phyloP scores from a whole-genome alignment of 1,140 invertebrate species.

The Drusus annulatus region DNA sequence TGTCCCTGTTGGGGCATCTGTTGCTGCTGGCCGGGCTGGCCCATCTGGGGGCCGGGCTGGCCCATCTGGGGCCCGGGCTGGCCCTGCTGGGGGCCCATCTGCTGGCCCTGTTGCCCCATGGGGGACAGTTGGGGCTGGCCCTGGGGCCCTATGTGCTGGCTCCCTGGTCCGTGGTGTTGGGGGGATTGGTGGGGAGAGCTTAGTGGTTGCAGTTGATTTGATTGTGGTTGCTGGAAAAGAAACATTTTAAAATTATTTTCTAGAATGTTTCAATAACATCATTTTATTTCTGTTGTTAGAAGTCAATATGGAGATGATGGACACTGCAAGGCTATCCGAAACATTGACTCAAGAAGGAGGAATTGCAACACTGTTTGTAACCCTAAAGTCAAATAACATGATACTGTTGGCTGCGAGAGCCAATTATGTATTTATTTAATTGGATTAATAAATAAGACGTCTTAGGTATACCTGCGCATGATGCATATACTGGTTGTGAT shows the following conservation, averaged over 20 bases:
- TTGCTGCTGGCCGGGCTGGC: conserved; percentile 60
- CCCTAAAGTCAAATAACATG: no score
- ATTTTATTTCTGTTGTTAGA: no score
- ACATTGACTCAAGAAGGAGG: neutral
- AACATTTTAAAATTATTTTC: neutral
- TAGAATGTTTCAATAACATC: no score
- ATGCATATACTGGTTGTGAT: conserved; percentile 63
- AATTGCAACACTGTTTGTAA: no score
- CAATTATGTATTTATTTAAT: neutral
- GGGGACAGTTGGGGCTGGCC: conserved; percentile 59
- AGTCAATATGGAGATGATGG: no score
- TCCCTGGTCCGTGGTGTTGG: conserved; percentile 60
- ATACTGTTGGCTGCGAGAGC: neutral
- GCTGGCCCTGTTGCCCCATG: conserved; percentile 69
- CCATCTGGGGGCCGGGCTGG: conserved; percentile 46
- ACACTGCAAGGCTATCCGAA: no score
- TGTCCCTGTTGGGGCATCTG: conserved; percentile 43
- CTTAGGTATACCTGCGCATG: conserved; percentile 45
- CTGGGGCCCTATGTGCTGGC: conserved; percentile 62
- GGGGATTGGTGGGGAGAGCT: conserved; percentile 64
- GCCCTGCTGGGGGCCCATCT: conserved; percentile 61
- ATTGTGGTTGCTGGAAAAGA: conserved; percentile 36
- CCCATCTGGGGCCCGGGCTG: conserved; percentile 54
- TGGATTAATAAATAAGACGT: neutral
- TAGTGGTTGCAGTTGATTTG: conserved; percentile 50